phyloP scores from a whole-genome alignment of 2,888 invertebrate species.

The Pyralis farinalis region DNA sequence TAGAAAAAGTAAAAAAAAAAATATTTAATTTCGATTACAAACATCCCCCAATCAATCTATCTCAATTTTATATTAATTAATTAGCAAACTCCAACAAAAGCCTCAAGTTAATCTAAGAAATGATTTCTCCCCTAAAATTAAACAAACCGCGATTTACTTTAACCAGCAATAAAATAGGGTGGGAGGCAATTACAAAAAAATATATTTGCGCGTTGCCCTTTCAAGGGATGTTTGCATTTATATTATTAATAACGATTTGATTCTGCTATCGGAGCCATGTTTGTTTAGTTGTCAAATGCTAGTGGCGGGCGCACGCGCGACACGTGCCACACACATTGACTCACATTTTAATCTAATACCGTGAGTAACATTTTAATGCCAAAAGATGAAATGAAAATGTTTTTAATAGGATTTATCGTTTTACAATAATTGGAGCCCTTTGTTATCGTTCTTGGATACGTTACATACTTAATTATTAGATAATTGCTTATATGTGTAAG shows the following conservation, averaged over 20 bases:
- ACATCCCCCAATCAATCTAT: slow-evolving; percentile 4
- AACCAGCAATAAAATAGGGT: slow-evolving; percentile 35
- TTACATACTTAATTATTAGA: too few species aligned
- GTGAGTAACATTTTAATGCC: slow-evolving; percentile 17
- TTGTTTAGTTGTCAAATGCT: slow-evolving; percentile 50
- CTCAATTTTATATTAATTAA: slow-evolving; percentile 18
- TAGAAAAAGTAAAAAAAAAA: too few species aligned
- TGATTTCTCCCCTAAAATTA: slow-evolving; percentile 27
- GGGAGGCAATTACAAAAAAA: slow-evolving; percentile 48
- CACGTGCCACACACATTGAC: slow-evolving; percentile 32
- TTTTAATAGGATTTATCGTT: slow-evolving; percentile 11
- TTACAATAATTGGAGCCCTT: slow-evolving; percentile 3
- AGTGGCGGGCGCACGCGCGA: slow-evolving; percentile 34
- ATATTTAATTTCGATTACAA: too few species aligned
- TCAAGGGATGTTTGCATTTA: slow-evolving; percentile 45
- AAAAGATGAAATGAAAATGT: slow-evolving; percentile 7
- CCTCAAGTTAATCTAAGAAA: slow-evolving; percentile 30
- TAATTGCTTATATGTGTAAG: too few species aligned
- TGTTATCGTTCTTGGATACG: neutral
- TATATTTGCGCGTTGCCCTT: slow-evolving; percentile 42
- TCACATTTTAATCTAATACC: slow-evolving; percentile 40
- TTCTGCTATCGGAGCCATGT: slow-evolving; percentile 51
- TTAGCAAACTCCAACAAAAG: slow-evolving; percentile 12
- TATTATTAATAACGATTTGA: slow-evolving; percentile 57
- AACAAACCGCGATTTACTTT: slow-evolving; percentile 21